Base-by-base conservation (phyloP, 1,140 invertebrate genomes). In the Papilio polyxenes region DNA sequence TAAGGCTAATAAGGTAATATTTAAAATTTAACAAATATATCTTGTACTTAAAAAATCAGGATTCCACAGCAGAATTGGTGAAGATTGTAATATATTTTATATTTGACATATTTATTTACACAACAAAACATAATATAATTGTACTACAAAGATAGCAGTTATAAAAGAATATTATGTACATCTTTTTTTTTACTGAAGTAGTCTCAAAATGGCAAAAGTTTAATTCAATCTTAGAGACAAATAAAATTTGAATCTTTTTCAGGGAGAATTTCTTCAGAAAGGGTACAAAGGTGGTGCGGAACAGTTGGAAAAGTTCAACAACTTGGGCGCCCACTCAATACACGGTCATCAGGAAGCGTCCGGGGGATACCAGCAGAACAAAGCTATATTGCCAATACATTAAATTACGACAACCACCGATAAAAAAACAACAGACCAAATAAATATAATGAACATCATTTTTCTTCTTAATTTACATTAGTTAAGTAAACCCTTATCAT, bases 271-370 rank as follows among this genome's bases (percentile, higher is more conserved):
- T 87, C 93, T 95, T 81, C 93, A 95, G 81, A 95, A 95, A 56
- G 95, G 93, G 83, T 95, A 94, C 87, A 95, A 94, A 81, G 95
- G 94, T 49, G 95, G 93, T 51, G 93, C 95, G 2, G 93, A 95
- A 83, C 89, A 93, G 11, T 92, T 95, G 86, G 95, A 95, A 81
- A 95, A 95, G 77, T 95, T 95, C 88, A 95, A 95, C 85, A 95
- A 95, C 75, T 87, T 95, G 20, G 95, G 95, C 44, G 94, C 95
- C 74, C 95, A 95, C 56, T 95, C 95, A 3, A 88, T 96, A 6
- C 92, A 95, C 81, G 95, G 95, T 7, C 95, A 95, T 78, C 95
- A 96, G 84, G 95, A 96, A 83, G 93, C 93, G 2, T 95, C 88
- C 80, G 95, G 94, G 10, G 92, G 95, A 6, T 95, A 90, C 83